Percentiles rank a stretch among this genome's conserved stretches.
These are phyloP conservation scores for Epinotia demarniana DNA, from an alignment of 2,888 invertebrate species.

Conservation along the genomic window DNA sequence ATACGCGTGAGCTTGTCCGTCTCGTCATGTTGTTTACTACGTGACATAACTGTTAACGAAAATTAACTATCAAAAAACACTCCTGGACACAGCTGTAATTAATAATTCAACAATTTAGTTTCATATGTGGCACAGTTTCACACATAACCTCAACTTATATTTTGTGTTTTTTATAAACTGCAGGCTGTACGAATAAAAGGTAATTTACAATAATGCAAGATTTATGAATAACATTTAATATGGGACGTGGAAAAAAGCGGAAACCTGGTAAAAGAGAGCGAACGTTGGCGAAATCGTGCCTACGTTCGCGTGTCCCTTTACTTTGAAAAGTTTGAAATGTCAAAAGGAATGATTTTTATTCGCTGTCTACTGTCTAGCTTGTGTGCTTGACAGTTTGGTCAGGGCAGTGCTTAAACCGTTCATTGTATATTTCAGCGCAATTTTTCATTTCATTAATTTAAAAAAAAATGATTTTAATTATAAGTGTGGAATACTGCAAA, in stretches of 20 bases:
- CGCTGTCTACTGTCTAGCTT: conserved; percentile 5
- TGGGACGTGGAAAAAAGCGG: conserved; percentile 48
- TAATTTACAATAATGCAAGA: background rate
- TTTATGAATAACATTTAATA: background rate
- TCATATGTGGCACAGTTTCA: conserved; percentile 72
- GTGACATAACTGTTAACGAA: conserved; percentile 75
- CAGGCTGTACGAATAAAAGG: background rate
- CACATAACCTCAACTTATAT: conserved; percentile 74
- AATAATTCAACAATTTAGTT: conserved; percentile 54
- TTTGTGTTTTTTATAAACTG: conserved; percentile 51
- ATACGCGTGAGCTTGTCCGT: conserved; percentile 98
- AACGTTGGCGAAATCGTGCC: conserved; percentile 77
- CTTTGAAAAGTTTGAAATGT: conserved; percentile 75
- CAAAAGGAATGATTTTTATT: conserved; percentile 67
- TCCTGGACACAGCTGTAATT: conserved; percentile 43
- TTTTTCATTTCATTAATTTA: background rate
- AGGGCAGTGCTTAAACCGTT: conserved; percentile 25
- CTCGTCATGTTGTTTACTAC: conserved; percentile 90
- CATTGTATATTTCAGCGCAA: background rate
- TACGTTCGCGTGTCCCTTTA: conserved; percentile 82
- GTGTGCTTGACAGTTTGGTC: conserved; percentile 35
- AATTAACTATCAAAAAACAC: conserved; percentile 43
- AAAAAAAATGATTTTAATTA: no score
- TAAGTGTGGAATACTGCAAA: no score
- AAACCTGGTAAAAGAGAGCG: conserved; percentile 76